phyloP scores from a whole-genome alignment of 2,888 invertebrate genomes.

The Cacoxenus indagator region DNA sequence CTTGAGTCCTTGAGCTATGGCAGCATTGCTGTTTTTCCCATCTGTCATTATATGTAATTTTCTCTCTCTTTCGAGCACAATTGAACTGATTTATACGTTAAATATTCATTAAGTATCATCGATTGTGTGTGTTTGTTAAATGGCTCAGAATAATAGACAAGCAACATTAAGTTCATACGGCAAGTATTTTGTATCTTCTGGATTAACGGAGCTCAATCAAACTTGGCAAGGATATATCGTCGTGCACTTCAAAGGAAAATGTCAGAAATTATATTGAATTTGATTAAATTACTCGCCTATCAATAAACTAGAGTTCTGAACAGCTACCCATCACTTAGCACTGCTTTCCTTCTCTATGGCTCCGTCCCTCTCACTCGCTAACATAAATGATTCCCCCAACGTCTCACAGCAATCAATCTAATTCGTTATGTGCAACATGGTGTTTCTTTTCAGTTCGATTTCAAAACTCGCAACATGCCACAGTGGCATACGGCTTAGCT shows the following conservation, averaged over 20 bases:
- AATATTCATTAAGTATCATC: not conserved
- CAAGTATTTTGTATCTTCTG: not conserved
- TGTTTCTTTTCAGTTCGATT: too few species aligned
- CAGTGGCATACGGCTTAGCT: not conserved
- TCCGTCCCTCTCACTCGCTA: not conserved
- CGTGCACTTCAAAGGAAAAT: not conserved
- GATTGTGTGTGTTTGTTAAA: too few species aligned
- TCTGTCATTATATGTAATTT: not conserved
- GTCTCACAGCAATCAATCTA: slow-evolving; percentile 58
- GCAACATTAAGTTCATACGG: not conserved
- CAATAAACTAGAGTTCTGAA: too few species aligned
- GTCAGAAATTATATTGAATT: not conserved
- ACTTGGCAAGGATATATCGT: not conserved
- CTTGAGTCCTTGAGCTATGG: too few species aligned
- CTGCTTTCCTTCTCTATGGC: not conserved
- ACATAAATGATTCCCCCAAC: not conserved
- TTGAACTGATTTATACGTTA: slow-evolving; percentile 6
- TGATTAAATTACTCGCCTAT: not conserved
- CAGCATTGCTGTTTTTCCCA: not conserved
- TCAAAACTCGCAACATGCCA: too few species aligned
- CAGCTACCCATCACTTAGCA: too few species aligned
- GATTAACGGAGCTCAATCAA: not conserved
- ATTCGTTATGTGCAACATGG: slow-evolving; percentile 46
- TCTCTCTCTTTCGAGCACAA: not conserved
- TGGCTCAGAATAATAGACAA: too few species aligned